Base-by-base conservation (phyloP, 64 coral and sea anemone genomes). In the Porites lutea region DNA sequence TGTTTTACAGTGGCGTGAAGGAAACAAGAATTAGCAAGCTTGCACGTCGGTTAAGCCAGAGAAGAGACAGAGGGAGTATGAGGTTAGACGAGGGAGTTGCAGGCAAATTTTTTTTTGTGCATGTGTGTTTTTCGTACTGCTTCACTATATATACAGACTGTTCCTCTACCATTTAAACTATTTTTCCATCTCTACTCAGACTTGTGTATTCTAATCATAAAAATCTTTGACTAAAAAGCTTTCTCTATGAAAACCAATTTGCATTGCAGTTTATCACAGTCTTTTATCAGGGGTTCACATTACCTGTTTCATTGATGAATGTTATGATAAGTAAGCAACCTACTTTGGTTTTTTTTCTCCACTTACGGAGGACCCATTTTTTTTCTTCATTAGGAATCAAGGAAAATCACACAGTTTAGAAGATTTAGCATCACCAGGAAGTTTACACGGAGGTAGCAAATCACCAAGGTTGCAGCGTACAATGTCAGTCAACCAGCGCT, bases 401-500 rank as follows among this genome's bases (percentile, higher is more conserved):
- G 71, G 55, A 44, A 74, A 82, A 12, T 93, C 91, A 21, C 91
- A 93, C 61, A 93, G 91, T 78, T 75, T 93, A 16, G 91, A 93
- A 71, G 85, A 93, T 68, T 13, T 93, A 2, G 48, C 61, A 59
- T 93, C 91, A 11, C 91, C 91, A 7, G 43, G 45, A 84, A 15
- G 44, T 43, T 5, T 1, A 51, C 59, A 69, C 46, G 6, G 20
- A 70, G 61, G 74, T 66, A 77, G 44, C 22, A 96, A 96, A 71
- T 96, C 95, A 14, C 95, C 95, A 18, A 82, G 74, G 55, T 88
- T 96, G 59, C 90, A 96, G 51, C 87, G 95, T 23, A 91, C 95
- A 2, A 90, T 96, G 88, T 96, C 95, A 75, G 73, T 96, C 9
- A 94, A 91, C 52, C 95, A 96, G 16, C 77, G 92, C 44, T 89